phyloP scores from a whole-genome alignment of 2,888 invertebrate genomes.

The Galerucella nymphaeae region DNA sequence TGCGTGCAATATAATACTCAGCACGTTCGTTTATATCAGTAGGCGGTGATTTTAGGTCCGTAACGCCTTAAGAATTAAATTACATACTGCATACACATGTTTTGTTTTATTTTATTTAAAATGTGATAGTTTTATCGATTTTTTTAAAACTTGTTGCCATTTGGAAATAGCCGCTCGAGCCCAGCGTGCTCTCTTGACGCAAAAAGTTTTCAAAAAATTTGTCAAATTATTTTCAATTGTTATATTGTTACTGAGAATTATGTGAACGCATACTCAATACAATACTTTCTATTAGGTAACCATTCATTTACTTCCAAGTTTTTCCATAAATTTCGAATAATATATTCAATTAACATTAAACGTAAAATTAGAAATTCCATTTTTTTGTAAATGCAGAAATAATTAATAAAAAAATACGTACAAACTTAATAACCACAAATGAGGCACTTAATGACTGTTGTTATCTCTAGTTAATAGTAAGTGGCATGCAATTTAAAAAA shows the following conservation, averaged over 20 bases:
- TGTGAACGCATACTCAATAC: no score
- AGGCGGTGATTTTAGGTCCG: conserved; percentile 8
- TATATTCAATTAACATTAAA: not conserved
- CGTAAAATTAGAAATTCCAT: not conserved
- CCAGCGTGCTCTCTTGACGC: no score
- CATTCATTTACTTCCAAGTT: not conserved
- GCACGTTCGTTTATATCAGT: not conserved
- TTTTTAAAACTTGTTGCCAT: no score
- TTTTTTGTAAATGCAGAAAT: not conserved
- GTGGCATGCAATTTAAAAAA: not conserved
- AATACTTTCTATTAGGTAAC: not conserved
- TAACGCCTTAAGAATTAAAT: conserved; percentile 7
- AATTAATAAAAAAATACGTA: not conserved
- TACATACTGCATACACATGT: not conserved
- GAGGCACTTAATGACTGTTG: no score
- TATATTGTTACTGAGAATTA: no score
- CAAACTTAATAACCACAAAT: not conserved
- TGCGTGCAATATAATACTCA: conserved; percentile 14
- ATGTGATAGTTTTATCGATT: no score
- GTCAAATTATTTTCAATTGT: no score
- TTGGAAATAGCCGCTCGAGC: no score
- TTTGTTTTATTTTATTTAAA: not conserved
- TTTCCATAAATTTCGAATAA: not conserved
- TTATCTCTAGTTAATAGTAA: no score
- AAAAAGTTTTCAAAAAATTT: no score